These are phyloP conservation scores for Portevinia maculata DNA, from an alignment of 2,888 invertebrate genomes.

Conservation along the genomic window DNA sequence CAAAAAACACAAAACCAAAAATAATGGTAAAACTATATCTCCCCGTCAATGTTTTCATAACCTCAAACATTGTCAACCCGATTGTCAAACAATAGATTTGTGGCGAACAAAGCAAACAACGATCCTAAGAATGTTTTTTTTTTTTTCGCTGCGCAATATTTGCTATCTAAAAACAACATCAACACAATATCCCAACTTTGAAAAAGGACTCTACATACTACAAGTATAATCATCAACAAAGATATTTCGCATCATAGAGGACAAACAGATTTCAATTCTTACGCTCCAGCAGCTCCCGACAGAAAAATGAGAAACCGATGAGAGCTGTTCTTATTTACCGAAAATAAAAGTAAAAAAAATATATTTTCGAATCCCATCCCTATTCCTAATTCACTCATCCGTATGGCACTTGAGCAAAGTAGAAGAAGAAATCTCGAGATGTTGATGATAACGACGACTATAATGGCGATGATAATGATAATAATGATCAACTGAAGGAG, in stretches of 20 bases:
- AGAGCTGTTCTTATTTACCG: constrained; percentile 57
- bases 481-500: constrained; percentile 71
- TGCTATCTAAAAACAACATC: constrained; percentile 59
- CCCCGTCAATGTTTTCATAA: constrained; percentile 60
- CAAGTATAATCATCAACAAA: constrained; percentile 34
- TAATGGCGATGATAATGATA: constrained; percentile 72
- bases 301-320: constrained; percentile 47
- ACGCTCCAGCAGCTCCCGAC: constrained; percentile 18
- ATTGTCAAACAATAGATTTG: constrained; percentile 65
- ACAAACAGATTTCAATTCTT: constrained; percentile 29
- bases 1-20: constrained; percentile 12
- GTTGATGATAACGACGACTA: constrained; percentile 64
- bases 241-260: constrained; percentile 34
- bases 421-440: constrained; percentile 39
- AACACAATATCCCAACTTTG: constrained; percentile 26
- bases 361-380: constrained; percentile 26
- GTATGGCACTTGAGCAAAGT: constrained; percentile 54
- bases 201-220: constrained; percentile 38
- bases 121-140: constrained; percentile 30
- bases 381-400: constrained; percentile 60
- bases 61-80: constrained; percentile 70
- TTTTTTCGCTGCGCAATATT: constrained; percentile 28
- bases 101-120: constrained; percentile 59
- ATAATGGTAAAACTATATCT: constrained; percentile 34
- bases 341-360: constrained; percentile 18